Conservation (phyloP, 2,888 invertebrate species). For the Balanococcus diminutus region DNA sequence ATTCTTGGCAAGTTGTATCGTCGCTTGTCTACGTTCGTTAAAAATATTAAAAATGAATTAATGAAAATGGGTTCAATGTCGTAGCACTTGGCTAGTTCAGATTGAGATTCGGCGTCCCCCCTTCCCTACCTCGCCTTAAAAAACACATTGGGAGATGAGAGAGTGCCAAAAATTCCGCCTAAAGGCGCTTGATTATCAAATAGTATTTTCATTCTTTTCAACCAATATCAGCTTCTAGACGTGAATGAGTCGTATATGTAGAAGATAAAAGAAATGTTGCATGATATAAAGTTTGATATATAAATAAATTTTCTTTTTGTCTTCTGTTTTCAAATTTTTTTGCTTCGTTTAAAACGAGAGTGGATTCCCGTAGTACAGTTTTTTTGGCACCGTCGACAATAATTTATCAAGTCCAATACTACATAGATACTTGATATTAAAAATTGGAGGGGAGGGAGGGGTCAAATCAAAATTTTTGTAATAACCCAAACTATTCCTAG, state of each 20-base stretch:
- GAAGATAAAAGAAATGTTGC: neutral
- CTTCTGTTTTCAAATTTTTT: neutral
- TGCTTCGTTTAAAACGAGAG: neutral
- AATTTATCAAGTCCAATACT: no score
- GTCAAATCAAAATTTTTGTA: no score
- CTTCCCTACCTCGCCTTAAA: neutral
- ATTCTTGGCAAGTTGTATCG: neutral
- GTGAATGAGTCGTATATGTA: neutral
- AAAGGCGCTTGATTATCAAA: slow-evolving; percentile 19
- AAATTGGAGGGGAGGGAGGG: no score
- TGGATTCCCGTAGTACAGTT: no score
- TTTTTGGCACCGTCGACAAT: no score
- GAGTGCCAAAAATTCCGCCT: slow-evolving; percentile 23
- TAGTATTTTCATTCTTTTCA: neutral
- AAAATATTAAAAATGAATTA: slow-evolving; percentile 42
- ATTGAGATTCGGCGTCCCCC: neutral
- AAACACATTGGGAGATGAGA: neutral
- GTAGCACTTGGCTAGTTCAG: slow-evolving; percentile 8
- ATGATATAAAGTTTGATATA: neutral
- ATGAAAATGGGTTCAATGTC: slow-evolving; percentile 42
- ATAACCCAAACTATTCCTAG: no score
- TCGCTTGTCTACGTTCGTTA: neutral
- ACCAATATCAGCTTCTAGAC: neutral
- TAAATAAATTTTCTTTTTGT: neutral
- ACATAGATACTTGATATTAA: no score